Conservation (phyloP, 1,140 invertebrate species). For the Yoshiicerus persimilis region DNA sequence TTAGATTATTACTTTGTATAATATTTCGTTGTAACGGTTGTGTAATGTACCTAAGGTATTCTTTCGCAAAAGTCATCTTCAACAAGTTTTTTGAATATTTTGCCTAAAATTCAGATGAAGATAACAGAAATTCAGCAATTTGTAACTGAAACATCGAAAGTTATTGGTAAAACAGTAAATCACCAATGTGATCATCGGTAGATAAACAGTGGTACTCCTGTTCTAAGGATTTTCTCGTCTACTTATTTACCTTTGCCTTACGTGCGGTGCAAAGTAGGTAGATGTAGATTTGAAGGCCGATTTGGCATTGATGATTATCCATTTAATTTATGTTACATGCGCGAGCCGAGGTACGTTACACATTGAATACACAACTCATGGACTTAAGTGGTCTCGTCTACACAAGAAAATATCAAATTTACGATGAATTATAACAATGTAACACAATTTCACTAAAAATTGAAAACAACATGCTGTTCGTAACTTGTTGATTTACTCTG, state of each 20-base stretch:
- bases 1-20: too few species aligned
- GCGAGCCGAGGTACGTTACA: neutral
- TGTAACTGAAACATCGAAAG: neutral
- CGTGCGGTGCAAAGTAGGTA: neutral
- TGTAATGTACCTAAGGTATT: too few species aligned
- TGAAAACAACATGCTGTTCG: slow-evolving; percentile 6
- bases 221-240: neutral
- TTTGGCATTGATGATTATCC: slow-evolving; percentile 26
- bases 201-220: slow-evolving; percentile 14
- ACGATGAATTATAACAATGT: neutral
- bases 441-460: slow-evolving; percentile 1
- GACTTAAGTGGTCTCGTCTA: neutral
- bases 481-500: slow-evolving; percentile 9
- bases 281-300: slow-evolving; percentile 14
- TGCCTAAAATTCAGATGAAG: neutral
- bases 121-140: neutral
- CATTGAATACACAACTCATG: neutral
- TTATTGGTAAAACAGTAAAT: slow-evolving; percentile 18
- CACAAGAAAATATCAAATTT: slow-evolving; percentile 2
- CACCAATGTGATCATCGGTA: neutral
- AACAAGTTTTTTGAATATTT: neutral
- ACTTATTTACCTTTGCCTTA: neutral
- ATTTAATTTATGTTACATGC: slow-evolving; percentile 21
- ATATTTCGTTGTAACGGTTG: too few species aligned
- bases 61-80: neutral